Conservation (phyloP, 2,888 invertebrate species). For the Plebejus anna region DNA sequence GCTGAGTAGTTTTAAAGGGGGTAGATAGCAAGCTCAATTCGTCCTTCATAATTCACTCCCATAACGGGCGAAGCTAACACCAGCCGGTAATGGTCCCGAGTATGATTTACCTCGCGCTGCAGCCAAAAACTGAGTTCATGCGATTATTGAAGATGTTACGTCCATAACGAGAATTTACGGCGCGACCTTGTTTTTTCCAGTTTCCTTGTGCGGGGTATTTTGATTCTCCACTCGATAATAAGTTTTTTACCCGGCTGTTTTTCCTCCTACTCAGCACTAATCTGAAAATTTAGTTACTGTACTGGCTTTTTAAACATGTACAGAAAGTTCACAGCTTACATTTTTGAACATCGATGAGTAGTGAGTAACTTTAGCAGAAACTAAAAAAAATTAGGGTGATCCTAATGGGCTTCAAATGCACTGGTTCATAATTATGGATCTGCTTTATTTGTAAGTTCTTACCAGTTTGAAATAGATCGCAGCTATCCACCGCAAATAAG, state of each 20-base stretch:
- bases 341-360: not conserved
- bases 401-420: no score
- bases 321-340: not conserved
- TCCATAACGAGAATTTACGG: conserved; percentile 36
- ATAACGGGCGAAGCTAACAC: conserved; percentile 35
- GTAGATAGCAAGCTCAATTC: no score
- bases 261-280: not conserved
- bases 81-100: conserved; percentile 36
- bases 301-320: not conserved
- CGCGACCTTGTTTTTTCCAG: conserved; percentile 25
- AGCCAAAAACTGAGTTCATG: conserved; percentile 37
- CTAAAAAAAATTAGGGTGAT: no score
- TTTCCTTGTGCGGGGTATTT: conserved; percentile 9
- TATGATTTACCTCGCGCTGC: conserved; percentile 36
- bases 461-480: no score
- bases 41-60: not conserved
- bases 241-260: not conserved
- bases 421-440: no score
- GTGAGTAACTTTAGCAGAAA: not conserved
- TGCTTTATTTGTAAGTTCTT: no score
- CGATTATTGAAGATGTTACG: conserved; percentile 37
- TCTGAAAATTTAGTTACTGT: not conserved
- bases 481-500: no score
- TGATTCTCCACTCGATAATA: not conserved
- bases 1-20: no score